Conservation (phyloP, 2,888 invertebrate genomes). For the Protonemura montana region DNA sequence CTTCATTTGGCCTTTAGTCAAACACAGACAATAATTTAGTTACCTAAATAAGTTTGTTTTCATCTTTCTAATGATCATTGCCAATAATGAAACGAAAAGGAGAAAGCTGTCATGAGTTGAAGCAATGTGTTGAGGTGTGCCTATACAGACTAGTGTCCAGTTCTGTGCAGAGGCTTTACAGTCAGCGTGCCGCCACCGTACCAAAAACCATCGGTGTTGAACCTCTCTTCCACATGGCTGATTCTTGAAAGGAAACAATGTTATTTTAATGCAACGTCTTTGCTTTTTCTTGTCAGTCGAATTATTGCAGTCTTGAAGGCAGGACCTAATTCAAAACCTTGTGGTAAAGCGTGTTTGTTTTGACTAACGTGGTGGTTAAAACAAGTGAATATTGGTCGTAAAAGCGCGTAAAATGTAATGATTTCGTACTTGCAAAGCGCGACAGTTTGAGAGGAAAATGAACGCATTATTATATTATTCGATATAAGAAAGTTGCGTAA, state of each 20-base stretch:
- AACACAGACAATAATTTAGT: too few relatives aligned
- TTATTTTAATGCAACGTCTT: neutral
- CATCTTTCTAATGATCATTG: too few relatives aligned
- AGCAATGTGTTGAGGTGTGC: too few relatives aligned
- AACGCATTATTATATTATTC: neutral
- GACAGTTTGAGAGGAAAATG: neutral
- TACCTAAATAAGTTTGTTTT: too few relatives aligned
- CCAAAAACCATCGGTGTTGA: conserved; percentile 10
- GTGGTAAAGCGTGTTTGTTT: neutral
- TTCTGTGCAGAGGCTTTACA: neutral
- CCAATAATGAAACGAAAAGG: too few relatives aligned
- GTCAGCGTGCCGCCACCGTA: neutral
- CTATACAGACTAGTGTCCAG: too few relatives aligned
- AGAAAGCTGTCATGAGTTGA: too few relatives aligned
- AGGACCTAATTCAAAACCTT: neutral
- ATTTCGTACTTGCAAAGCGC: too few relatives aligned
- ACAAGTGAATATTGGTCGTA: neutral
- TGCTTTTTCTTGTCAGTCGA: neutral
- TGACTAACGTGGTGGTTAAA: neutral
- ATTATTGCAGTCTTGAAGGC: neutral
- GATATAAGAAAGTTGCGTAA: neutral
- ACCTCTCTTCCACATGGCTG: conserved; percentile 22
- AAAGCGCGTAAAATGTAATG: too few relatives aligned
- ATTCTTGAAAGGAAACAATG: neutral
- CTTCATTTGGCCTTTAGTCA: too few relatives aligned